Evolutionary conservation across 2,888 invertebrate genomes (phyloP), one percentile per base, ranked within the genome.

Genomic region (Metallyticus violacea): DNA sequence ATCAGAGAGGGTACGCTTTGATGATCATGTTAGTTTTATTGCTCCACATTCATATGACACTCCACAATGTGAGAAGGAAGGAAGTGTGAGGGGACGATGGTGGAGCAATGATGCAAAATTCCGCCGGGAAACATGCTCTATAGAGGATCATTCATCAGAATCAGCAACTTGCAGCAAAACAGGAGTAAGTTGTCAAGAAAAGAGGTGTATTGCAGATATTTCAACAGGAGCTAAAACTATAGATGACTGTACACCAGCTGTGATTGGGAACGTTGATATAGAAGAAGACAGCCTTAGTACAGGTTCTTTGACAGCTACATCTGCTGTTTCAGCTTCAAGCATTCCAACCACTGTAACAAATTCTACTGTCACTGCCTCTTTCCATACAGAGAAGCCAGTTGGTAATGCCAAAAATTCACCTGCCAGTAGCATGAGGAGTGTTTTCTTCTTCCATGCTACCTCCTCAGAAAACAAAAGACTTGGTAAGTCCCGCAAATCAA

Each of bases 1-100:
- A 30, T 94, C 94, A 0, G 95, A 95, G 90, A 91, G 95, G n/a
- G 94, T 95, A 1, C 92, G 94, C 86, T 95, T 95, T 90, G 95
- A 95, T 89, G 94, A 94, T 90, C 94, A 94, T 88, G 93, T 95
- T 87, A 94, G 94, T 89, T 93, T 94, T 90, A 93, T 94, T 85
- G 93, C 87, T 27, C 81, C 86, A 6, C 82, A 79, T 83, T 78
- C 82, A 26, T 82, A 86, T 79, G 83, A 81, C n/a, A 40, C 28
- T 5, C 9, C 80, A 81, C 62, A 79, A 79, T 25, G 77, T 81
- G 86, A 86, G 22, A 80, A 40, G 3, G 86, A 86, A 26, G 26
- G 76, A 26, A 62, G 30, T 26, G 78, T n/a, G 27, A 25, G 79
- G 15, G 27, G 79, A 6, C 29, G 86, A 7, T 22, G 29, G 22